phyloP scores from a whole-genome alignment of 2,797 vertebrate species.

The Botia almorhae region DNA sequence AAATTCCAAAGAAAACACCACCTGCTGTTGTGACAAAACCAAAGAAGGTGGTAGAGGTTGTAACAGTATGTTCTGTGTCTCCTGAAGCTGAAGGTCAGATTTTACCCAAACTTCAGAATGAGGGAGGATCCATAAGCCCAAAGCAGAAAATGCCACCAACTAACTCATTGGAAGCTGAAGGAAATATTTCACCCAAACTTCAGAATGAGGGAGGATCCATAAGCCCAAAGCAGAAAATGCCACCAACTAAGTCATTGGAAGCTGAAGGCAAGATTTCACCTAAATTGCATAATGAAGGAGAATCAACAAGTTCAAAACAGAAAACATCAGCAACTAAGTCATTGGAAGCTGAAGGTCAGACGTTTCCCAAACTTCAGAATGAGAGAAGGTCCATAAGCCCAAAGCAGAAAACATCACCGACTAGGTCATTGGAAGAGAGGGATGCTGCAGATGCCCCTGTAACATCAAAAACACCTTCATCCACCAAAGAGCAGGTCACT shows the following conservation, averaged over 20 bases:
- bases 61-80: conserved; percentile 28
- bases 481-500: conserved; percentile 36
- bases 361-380: neutral
- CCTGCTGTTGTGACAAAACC: conserved; percentile 69
- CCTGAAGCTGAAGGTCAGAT: conserved; percentile 39
- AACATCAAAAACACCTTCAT: conserved; percentile 24
- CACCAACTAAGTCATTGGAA: conserved; percentile 3
- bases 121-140: conserved; percentile 33
- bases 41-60: conserved; percentile 54
- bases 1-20: conserved; percentile 74
- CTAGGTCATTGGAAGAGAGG: conserved; percentile 18
- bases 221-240: neutral
- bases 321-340: conserved; percentile 20
- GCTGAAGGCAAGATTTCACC: conserved; percentile 19
- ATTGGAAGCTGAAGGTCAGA: neutral
- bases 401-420: conserved; percentile 20
- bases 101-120: conserved; percentile 40
- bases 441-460: conserved; percentile 1
- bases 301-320: conserved; percentile 13
- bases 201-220: neutral
- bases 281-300: conserved; percentile 44
- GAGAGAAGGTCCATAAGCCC: conserved; percentile 12
- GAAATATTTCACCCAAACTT: neutral
- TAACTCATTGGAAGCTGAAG: conserved; percentile 16
- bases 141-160: conserved; percentile 15